Conservation (phyloP, 37 sponge, comb jelly and placozoan species). For the Tethya wilhelma region DNA sequence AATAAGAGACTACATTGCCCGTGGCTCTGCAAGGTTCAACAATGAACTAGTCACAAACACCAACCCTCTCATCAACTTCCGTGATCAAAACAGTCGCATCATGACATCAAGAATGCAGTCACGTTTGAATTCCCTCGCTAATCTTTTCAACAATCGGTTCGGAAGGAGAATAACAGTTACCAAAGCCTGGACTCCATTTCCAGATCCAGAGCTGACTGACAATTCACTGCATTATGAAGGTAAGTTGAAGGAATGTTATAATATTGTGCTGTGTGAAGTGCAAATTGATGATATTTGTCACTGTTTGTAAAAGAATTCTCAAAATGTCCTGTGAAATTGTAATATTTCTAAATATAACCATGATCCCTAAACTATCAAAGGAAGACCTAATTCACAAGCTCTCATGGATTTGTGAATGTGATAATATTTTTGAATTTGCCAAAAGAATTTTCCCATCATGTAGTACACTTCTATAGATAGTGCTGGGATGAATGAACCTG, state of each 20-base stretch:
- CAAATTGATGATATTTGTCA: too few species aligned
- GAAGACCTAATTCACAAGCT: too few species aligned
- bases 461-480: too few species aligned
- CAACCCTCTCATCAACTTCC: constrained; percentile 41
- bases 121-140: constrained; percentile 26
- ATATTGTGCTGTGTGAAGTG: too few species aligned
- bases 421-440: too few species aligned
- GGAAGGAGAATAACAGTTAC: constrained; percentile 33
- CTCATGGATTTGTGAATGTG: too few species aligned
- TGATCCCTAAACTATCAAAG: too few species aligned
- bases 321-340: too few species aligned
- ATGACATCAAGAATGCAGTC: constrained; percentile 72
- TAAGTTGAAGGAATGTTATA: constrained; percentile 1
- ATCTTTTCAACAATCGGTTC: not conserved
- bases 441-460: too few species aligned
- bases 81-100: constrained; percentile 35
- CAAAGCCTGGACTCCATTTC: constrained; percentile 53
- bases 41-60: constrained; percentile 50
- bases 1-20: constrained; percentile 39
- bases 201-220: not conserved
- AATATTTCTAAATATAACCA: too few species aligned
- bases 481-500: too few species aligned
- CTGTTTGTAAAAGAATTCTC: too few species aligned
- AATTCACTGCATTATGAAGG: constrained; percentile 78
- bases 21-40: constrained; percentile 60